Evolutionary conservation across 1,140 invertebrate genomes (phyloP), one percentile per base, ranked within the genome.

Genomic region (Cherax destructor): DNA sequence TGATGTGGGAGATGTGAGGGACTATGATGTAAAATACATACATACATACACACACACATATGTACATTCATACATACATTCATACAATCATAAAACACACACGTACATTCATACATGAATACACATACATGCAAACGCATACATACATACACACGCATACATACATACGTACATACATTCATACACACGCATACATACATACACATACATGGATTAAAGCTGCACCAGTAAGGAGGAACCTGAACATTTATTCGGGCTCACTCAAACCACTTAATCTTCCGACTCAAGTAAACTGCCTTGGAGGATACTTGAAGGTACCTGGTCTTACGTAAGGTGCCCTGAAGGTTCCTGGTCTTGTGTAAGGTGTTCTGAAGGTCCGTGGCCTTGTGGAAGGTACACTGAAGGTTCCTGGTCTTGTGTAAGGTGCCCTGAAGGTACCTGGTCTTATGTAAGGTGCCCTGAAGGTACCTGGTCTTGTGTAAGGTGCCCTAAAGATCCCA

Each of bases 131-230:
- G 41, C 6, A 47, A 6, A 78, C 4, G 30, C 76, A 78, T 18
- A 50, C 76, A 78, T 18, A 50, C 76, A 78, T 18, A 78, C 76
- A 78, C 30, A 47, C 76, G 30, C 76, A 78, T 18, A 50, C 30
- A 78, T 24, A 78, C 49, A 78, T 24, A 47, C 30, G 30, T 9
- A 77, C 76, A 77, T 9, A 77, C 76, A 77, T 9, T 16, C 76
- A 77, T 9, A 49, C 76, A 77, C 30, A 77, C 76, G 30, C 30
- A 77, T 9, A 78, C 30, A 78, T 30, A 78, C 3, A 78, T 24
- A 50, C 76, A 78, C 76, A 78, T 24, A 7, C 30, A 78, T 56
- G 52, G 13, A 56, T 56, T 56, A 56, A 56, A 56, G 52, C 9
- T 56, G 52, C 52, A 56, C 52, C 9, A 56, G 52, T 56, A 13